These are phyloP conservation scores for Pollachius pollachius DNA, from an alignment of 2,113 vertebrate species.

Conservation along the genomic window DNA sequence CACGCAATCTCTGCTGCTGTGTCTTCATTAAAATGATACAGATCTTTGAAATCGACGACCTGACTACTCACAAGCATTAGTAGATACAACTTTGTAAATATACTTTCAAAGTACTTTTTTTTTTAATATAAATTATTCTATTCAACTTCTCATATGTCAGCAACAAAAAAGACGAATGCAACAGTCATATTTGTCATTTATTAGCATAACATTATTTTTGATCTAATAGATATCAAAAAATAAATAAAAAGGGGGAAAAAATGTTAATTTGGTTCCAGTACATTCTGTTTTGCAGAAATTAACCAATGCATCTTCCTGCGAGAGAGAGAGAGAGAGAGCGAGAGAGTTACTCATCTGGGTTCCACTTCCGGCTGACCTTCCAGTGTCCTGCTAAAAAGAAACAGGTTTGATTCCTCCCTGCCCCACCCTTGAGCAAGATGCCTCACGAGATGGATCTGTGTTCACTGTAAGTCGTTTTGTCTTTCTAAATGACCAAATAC, in stretches of 20 bases:
- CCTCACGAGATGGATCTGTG: neutral
- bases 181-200: slow-evolving; percentile 67
- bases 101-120: no score
- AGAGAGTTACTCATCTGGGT: slow-evolving; percentile 25
- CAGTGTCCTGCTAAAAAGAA: neutral
- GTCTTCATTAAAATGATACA: neutral
- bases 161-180: slow-evolving; percentile 20
- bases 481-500: no score
- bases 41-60: neutral
- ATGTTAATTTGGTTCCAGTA: slow-evolving; percentile 55
- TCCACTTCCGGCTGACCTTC: neutral
- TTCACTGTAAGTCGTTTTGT: no score
- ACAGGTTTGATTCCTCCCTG: neutral
- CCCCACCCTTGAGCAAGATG: neutral
- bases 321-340: slow-evolving; percentile 45
- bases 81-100: neutral
- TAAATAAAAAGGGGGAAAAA: slow-evolving; percentile 12
- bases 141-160: neutral
- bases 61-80: neutral
- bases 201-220: slow-evolving; percentile 62
- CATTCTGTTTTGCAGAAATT: slow-evolving; percentile 65
- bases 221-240: slow-evolving; percentile 67
- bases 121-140: no score
- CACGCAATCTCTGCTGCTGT: neutral
- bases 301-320: slow-evolving; percentile 40